A percentile compares a stretch with the other conserved stretches of the same genome.
These are phyloP conservation scores for Drosophila auraria DNA, from an alignment of 1,140 invertebrate genomes.

Conservation along the genomic window DNA sequence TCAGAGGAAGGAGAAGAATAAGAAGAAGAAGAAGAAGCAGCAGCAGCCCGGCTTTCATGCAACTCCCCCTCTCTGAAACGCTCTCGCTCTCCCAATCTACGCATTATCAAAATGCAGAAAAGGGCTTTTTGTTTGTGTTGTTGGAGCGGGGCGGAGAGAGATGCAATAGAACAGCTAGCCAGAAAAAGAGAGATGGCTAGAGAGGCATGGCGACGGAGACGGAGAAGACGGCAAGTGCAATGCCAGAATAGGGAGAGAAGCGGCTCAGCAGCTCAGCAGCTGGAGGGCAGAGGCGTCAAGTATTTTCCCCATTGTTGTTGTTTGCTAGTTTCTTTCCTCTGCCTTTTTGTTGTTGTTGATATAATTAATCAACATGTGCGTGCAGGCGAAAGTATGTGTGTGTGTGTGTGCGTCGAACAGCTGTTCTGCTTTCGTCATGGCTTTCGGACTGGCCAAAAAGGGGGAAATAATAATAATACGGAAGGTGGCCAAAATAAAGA, in stretches of 20 bases:
- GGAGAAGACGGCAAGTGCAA: slow-evolving; percentile 32
- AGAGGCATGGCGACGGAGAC: slow-evolving; percentile 7
- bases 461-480: slow-evolving; percentile 4
- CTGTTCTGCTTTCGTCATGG: slow-evolving; percentile 58
- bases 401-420: slow-evolving; percentile 33
- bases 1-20: slow-evolving; percentile 24
- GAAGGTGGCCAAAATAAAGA: not conserved
- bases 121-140: slow-evolving; percentile 54
- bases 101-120: slow-evolving; percentile 75
- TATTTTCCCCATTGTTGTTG: slow-evolving; percentile 18
- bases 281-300: slow-evolving; percentile 26
- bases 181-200: slow-evolving; percentile 39
- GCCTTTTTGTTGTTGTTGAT: slow-evolving; percentile 39
- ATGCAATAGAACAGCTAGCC: slow-evolving; percentile 52
- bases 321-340: slow-evolving; percentile 16
- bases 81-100: slow-evolving; percentile 57
- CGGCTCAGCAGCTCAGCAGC: slow-evolving; percentile 8
- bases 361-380: slow-evolving; percentile 58
- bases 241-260: slow-evolving; percentile 18
- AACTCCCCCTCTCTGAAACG: slow-evolving; percentile 23
- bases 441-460: slow-evolving; percentile 17
- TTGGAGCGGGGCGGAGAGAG: slow-evolving; percentile 9
- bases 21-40: slow-evolving; percentile 18
- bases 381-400: slow-evolving; percentile 19
- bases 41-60: slow-evolving; percentile 69